A percentile compares a stretch with the other conserved stretches of the same genome.
Conservation (phyloP, 2,888 invertebrate species). For the Pyralis farinalis region DNA sequence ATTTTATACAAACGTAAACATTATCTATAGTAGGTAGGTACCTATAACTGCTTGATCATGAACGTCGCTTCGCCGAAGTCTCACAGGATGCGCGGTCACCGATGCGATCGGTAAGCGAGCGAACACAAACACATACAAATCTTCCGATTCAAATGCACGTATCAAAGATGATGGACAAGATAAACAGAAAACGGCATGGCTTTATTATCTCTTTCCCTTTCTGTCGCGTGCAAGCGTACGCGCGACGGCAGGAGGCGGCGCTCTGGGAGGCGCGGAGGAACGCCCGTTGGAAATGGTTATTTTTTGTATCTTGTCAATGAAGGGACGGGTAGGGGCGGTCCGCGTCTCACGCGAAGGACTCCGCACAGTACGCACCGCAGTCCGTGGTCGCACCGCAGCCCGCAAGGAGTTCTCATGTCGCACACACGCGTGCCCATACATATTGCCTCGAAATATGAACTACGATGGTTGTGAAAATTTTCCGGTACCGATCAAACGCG, state of each 20-base stretch:
- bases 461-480: constrained; percentile 59
- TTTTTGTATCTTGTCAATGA: constrained; percentile 79
- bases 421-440: constrained; percentile 37
- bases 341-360: constrained; percentile 43
- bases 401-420: constrained; percentile 43
- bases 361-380: too few relatives aligned
- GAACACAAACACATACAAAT: constrained; percentile 40
- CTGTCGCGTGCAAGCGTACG: constrained; percentile 29
- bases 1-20: too few relatives aligned
- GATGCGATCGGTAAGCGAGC: constrained; percentile 65
- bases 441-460: constrained; percentile 47
- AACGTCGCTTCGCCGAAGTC: constrained; percentile 26
- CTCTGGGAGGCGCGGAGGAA: constrained; percentile 55
- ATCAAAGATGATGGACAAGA: constrained; percentile 69
- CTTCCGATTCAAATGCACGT: constrained; percentile 52
- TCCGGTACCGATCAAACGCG: constrained; percentile 63
- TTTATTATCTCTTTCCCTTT: constrained; percentile 45
- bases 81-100: constrained; percentile 60
- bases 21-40: too few relatives aligned
- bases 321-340: constrained; percentile 72
- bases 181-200: constrained; percentile 58
- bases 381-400: constrained; percentile 50
- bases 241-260: constrained; percentile 52
- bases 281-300: constrained; percentile 60
- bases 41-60: constrained; percentile 1